These are phyloP conservation scores for Phytoseiulus persimilis DNA, from an alignment of 2,888 invertebrate species.

Conservation along the genomic window DNA sequence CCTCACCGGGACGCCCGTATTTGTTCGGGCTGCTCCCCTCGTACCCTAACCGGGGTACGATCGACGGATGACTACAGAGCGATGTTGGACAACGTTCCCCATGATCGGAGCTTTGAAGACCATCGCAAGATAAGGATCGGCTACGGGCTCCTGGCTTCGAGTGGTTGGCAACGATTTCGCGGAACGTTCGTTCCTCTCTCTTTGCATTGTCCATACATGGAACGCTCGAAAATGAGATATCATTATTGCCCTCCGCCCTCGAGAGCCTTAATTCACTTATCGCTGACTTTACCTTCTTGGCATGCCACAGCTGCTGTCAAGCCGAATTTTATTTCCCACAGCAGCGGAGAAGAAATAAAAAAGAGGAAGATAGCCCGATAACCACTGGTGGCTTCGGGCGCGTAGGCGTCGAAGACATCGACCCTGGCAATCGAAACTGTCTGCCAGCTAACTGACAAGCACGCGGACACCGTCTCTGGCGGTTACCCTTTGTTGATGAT, in stretches of 20 bases:
- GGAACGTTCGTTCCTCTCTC: neutral
- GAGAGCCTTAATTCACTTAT: neutral
- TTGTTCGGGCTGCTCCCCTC: too few relatives aligned
- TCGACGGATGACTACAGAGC: too few relatives aligned
- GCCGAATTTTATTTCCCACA: neutral
- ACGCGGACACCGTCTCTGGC: neutral
- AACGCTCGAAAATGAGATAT: neutral
- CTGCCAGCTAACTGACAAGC: neutral
- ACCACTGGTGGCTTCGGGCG: neutral
- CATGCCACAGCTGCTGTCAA: neutral
- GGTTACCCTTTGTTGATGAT: neutral
- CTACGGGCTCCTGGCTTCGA: neutral
- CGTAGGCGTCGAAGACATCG: neutral
- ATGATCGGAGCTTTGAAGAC: too few relatives aligned
- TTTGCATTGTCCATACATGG: neutral
- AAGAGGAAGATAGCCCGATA: neutral
- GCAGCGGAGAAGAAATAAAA: neutral
- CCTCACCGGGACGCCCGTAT: too few relatives aligned
- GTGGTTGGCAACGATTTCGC: neutral
- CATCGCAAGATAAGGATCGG: too few relatives aligned
- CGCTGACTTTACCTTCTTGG: neutral
- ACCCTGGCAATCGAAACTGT: neutral
- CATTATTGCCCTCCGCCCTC: neutral
- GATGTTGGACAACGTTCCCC: too few relatives aligned
- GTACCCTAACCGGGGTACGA: too few relatives aligned